phyloP scores from a whole-genome alignment of 2,797 vertebrate species.

The Pygocentrus nattereri region DNA sequence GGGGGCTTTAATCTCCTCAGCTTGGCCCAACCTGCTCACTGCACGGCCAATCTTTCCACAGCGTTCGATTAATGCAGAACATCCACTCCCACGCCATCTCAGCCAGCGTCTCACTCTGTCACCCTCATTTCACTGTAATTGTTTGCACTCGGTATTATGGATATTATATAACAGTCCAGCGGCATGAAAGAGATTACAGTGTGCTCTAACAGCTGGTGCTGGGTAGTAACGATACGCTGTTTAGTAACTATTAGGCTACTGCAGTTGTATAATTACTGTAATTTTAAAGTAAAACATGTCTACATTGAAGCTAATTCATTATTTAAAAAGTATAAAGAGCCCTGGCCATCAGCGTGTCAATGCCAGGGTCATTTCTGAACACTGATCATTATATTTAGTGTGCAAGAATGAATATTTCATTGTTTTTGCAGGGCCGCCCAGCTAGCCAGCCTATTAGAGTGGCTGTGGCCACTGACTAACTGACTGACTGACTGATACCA shows the following conservation, averaged over 20 bases:
- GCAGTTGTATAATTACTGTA: neutral
- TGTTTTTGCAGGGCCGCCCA: too few species aligned
- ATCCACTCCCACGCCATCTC: constrained; percentile 15
- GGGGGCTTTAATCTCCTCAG: constrained; percentile 36
- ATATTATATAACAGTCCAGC: neutral
- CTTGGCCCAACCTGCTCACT: constrained; percentile 13
- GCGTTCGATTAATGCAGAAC: neutral
- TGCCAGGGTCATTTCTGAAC: too few species aligned
- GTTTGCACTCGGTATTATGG: constrained; percentile 16
- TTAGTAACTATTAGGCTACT: neutral
- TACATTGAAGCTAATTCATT: neutral
- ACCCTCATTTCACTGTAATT: constrained; percentile 21
- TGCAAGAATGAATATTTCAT: too few species aligned
- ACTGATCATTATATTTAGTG: too few species aligned
- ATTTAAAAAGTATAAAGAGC: neutral
- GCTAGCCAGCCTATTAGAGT: too few species aligned
- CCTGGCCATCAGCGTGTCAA: too few species aligned
- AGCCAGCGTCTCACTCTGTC: neutral
- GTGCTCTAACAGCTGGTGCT: neutral
- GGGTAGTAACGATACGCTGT: neutral
- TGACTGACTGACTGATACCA: too few species aligned
- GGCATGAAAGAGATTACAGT: neutral
- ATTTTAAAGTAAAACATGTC: neutral
- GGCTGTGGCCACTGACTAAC: too few species aligned
- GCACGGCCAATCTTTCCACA: constrained; percentile 20